Evolutionary conservation across 2,888 invertebrate genomes (phyloP).

Genomic region (Cataglyphis albicans): DNA sequence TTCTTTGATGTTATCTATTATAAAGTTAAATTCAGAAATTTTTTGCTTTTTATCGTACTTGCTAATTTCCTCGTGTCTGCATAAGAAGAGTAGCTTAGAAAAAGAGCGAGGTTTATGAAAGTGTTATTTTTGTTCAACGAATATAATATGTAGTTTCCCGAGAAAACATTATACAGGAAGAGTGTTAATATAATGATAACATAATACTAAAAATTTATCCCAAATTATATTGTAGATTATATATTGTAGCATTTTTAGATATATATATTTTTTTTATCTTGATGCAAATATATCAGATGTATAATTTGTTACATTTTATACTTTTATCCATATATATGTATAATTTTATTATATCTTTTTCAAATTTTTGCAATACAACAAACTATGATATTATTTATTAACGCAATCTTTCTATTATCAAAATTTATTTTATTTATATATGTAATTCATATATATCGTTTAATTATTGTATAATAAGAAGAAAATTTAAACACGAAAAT

Average conservation of each 20-base stretch:
- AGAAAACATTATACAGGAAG: background rate
- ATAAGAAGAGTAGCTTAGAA: background rate
- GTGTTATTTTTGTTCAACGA: background rate
- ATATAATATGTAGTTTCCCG: background rate
- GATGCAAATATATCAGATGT: background rate
- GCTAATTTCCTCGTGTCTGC: conserved; percentile 10
- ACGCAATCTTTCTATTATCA: background rate
- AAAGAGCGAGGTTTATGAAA: background rate
- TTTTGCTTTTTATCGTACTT: conserved; percentile 21
- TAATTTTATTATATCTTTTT: background rate
- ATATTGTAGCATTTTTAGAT: background rate
- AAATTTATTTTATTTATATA: background rate
- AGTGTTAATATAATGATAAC: background rate
- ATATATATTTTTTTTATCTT: background rate
- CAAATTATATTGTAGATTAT: background rate
- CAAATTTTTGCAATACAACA: background rate
- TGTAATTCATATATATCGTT: background rate
- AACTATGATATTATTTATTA: background rate
- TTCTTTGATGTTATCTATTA: conserved; percentile 19
- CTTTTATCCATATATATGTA: background rate
- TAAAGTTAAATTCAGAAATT: conserved; percentile 20
- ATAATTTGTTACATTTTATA: background rate
- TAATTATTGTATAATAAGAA: background rate
- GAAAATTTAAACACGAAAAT: background rate
- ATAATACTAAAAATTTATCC: background rate